Base-by-base conservation (phyloP, 2,888 invertebrate genomes). In the Heliconius cydno region DNA sequence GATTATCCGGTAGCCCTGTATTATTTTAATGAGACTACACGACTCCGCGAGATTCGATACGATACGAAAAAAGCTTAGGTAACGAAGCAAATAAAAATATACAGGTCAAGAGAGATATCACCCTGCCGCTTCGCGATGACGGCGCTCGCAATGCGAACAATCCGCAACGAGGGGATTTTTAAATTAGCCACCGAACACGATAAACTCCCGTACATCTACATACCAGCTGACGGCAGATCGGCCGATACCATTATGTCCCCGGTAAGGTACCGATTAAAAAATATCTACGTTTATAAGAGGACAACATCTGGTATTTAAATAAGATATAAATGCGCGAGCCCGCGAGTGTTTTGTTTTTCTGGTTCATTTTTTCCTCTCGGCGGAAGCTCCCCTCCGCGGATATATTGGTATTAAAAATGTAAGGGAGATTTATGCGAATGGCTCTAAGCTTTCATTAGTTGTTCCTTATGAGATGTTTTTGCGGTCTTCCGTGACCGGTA, bases 341-440 rank as follows among this genome's bases (percentile, higher is more conserved):
- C 91, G 90, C 90, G 90, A 91, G 90, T 90, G 92, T 91, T 92
- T 92, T 91, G 92, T 92, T 91, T 91, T 92, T 90, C 88, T 89
- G 85, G 88, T 87, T 87, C 89, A 88, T 91, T 90, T 90, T 90
- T 91, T 90, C 88, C 89, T 90, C 90, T 89, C 86, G 85, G 87
- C 84, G 88, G 91, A 92, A 87, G 90, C 89, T 92, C 93, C 94
- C 95, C 94, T 93, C 90, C 87, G 86, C 88, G 91, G 92, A 93
- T 94, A 93, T 95, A 95, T 95, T 94, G 94, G 94, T 95, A 95
- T 95, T 95, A 95, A 95, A 95, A 95, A 95, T 95, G 95, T 94
- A 95, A 95, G 90, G 92, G 92, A 94, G 95, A 95, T 95, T 95
- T 95, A 95, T 95, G 94, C 92, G 94, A 94, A 95, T 94, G 92